Conservation (phyloP, 1,140 invertebrate genomes). For the Tetramorium simillimum region DNA sequence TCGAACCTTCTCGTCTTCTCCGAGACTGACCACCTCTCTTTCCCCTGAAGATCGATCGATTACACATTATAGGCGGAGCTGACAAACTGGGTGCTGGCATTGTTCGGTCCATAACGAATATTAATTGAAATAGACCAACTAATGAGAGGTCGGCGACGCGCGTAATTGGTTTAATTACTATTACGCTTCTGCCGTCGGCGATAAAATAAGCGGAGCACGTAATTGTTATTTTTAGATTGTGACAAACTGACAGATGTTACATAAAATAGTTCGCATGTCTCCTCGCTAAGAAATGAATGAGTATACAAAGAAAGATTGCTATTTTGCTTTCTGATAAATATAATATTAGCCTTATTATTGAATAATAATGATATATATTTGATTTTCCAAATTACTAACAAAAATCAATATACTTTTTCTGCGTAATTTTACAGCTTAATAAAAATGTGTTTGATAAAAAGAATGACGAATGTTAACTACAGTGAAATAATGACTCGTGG, state of each 20-base stretch:
- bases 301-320: not conserved
- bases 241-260: not conserved
- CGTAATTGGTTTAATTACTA: slow-evolving; percentile 65
- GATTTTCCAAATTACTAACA: not conserved
- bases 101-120: slow-evolving; percentile 54
- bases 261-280: slow-evolving; percentile 7
- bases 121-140: slow-evolving; percentile 64
- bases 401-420: not conserved
- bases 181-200: slow-evolving; percentile 43
- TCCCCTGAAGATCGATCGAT: slow-evolving; percentile 37
- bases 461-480: not conserved
- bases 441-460: not conserved
- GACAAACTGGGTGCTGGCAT: slow-evolving; percentile 5
- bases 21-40: not conserved
- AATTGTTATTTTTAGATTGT: slow-evolving; percentile 54
- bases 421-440: not conserved
- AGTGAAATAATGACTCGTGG: not conserved
- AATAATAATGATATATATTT: not conserved
- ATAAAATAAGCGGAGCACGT: slow-evolving; percentile 32
- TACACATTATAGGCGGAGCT: slow-evolving; percentile 2
- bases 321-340: not conserved
- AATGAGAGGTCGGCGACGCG: slow-evolving; percentile 49
- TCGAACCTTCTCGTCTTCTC: not conserved
- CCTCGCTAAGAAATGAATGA: not conserved
- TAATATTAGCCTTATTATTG: not conserved